Percentiles rank a stretch among this genome's conserved stretches.
These are phyloP conservation scores for Heterotilapia buettikoferi DNA, from an alignment of 2,113 vertebrate species.

Conservation along the genomic window DNA sequence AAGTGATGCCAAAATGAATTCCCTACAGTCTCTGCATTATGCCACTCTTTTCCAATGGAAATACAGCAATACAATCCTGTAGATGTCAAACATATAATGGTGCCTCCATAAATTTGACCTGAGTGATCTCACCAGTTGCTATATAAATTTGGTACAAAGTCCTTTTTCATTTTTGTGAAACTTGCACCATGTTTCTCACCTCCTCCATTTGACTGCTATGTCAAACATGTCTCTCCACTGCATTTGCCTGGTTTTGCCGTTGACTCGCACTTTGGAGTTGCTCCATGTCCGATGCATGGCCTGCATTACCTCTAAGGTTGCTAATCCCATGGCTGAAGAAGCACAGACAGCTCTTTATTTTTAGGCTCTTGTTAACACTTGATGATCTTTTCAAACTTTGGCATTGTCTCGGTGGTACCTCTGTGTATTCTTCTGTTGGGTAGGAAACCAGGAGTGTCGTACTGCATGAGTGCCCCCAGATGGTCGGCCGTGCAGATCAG, in stretches of 20 bases:
- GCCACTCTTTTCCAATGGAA: neutral
- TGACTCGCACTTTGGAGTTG: conserved; percentile 93
- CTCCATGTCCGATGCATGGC: conserved; percentile 93
- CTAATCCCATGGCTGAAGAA: conserved; percentile 89
- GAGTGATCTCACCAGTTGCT: neutral
- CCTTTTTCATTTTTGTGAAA: neutral
- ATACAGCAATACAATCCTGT: neutral
- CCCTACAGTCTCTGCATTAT: neutral
- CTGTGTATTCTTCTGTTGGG: conserved; percentile 93
- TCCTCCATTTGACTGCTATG: conserved; percentile 95
- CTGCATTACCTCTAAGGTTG: conserved; percentile 95
- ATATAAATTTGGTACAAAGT: neutral
- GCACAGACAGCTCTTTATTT: neutral
- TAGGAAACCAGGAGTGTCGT: conserved; percentile 93
- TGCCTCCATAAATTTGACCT: neutral
- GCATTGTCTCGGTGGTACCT: conserved; percentile 69
- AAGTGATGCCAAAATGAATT: neutral
- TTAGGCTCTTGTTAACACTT: neutral
- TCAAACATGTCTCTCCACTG: conserved; percentile 99
- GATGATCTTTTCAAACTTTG: neutral
- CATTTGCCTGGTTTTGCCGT: conserved; percentile 91
- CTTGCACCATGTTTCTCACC: conserved; percentile 67
- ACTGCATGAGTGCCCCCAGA: conserved; percentile 93
- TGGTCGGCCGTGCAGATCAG: conserved; percentile 91
- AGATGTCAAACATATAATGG: neutral